Conservation (phyloP, 2,113 vertebrate species). For the Urocitellus parryii region DNA sequence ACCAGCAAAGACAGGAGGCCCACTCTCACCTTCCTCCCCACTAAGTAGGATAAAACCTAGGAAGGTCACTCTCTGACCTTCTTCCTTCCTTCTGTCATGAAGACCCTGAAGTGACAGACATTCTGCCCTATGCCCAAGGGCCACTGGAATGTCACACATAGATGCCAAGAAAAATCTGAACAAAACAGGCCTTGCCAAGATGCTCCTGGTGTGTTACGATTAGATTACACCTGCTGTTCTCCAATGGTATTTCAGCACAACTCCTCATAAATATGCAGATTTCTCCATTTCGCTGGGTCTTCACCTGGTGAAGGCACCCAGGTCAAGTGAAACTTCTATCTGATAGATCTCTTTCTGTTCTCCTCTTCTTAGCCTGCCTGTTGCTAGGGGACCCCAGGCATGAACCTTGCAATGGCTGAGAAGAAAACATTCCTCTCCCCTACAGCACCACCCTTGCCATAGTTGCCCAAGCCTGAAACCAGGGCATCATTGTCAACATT, state of each 20-base stretch:
- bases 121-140: background rate
- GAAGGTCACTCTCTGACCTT: background rate
- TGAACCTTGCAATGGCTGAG: background rate
- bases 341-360: background rate
- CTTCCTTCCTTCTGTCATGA: background rate
- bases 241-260: background rate
- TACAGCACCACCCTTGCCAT: background rate
- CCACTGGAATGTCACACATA: background rate
- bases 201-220: background rate
- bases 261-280: background rate
- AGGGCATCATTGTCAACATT: rapidly evolving
- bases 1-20: background rate
- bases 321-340: background rate
- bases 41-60: background rate
- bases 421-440: background rate
- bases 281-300: background rate
- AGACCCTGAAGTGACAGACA: background rate
- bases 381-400: background rate
- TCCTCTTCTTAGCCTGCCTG: background rate
- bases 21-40: background rate
- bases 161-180: background rate
- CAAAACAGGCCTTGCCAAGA: background rate
- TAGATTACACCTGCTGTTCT: background rate
- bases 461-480: background rate
- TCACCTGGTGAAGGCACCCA: background rate